A percentile compares a stretch with the other conserved stretches of the same genome.
These are phyloP conservation scores for Thamnophis elegans DNA, from an alignment of 2,797 vertebrate genomes.

Conservation along the genomic window DNA sequence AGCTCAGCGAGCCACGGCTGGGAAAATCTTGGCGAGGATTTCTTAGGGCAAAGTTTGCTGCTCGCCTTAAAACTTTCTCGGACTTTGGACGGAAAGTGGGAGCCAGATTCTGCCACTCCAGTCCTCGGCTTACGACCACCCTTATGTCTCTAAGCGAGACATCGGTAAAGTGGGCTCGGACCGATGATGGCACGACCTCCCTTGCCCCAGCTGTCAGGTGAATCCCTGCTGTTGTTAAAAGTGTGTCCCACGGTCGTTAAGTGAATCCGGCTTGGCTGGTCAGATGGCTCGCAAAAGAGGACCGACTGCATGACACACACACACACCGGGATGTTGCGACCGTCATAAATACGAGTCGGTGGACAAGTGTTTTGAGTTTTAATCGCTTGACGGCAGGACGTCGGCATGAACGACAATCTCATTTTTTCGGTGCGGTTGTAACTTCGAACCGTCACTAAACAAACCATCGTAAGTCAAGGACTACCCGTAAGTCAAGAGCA, in stretches of 20 bases:
- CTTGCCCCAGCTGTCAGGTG: not conserved
- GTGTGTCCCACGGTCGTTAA: not conserved
- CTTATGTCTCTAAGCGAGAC: not conserved
- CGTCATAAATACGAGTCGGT: not conserved
- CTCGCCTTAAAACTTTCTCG: not conserved
- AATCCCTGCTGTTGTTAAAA: not conserved
- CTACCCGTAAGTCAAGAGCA: too few species aligned
- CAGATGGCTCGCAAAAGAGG: too few species aligned
- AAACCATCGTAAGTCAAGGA: accelerated
- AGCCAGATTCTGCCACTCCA: not conserved
- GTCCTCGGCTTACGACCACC: not conserved
- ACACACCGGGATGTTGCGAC: too few species aligned
- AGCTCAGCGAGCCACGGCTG: too few species aligned
- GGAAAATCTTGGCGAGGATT: not conserved
- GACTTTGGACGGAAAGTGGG: not conserved
- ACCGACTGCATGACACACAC: accelerated
- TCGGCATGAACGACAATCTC: not conserved
- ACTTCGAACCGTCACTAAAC: not conserved
- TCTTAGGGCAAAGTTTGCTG: not conserved
- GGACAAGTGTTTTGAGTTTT: not conserved
- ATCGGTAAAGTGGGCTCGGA: not conserved
- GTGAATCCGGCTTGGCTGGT: not conserved
- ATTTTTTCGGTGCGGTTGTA: not conserved
- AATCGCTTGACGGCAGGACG: not conserved
- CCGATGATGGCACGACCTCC: too few species aligned